Evolutionary conservation across 2,888 invertebrate genomes (phyloP).

Genomic region (Polylopha cassiicola): DNA sequence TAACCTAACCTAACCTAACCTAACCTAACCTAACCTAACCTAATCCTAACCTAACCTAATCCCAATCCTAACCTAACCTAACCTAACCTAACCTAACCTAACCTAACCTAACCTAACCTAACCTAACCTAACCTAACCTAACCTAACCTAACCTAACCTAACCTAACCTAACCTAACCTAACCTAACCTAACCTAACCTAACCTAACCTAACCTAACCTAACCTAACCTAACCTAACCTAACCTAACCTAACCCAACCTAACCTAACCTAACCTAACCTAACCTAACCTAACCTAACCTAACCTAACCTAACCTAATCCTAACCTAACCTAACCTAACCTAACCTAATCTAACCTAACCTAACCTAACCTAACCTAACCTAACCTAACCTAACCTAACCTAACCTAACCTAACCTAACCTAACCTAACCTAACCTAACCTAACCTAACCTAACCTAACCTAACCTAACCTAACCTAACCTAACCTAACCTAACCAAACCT

Average conservation of each 20-base stretch:
- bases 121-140: conserved; percentile 21
- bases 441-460: conserved; percentile 11
- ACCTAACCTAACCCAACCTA: conserved; percentile 18
- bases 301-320: no score
- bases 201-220: conserved; percentile 21
- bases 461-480: conserved; percentile 16
- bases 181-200: conserved; percentile 18
- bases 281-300: conserved; percentile 7
- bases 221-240: conserved; percentile 19
- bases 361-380: conserved; percentile 9
- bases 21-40: conserved; percentile 14
- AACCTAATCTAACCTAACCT: conserved; percentile 8
- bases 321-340: conserved; percentile 9
- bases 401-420: conserved; percentile 9
- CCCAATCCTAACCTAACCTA: conserved; percentile 17
- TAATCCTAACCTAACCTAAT: conserved; percentile 13
- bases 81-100: conserved; percentile 18
- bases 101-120: conserved; percentile 18
- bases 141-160: conserved; percentile 20
- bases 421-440: conserved; percentile 5
- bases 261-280: conserved; percentile 27
- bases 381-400: conserved; percentile 9
- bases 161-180: conserved; percentile 20
- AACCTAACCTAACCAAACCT: conserved; percentile 16
- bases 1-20: conserved; percentile 8